Percentiles rank a stretch among this genome's conserved stretches.
Evolutionary conservation across 2,113 vertebrate species (phyloP).

Genomic region (Hemibagrus wyckioides): DNA sequence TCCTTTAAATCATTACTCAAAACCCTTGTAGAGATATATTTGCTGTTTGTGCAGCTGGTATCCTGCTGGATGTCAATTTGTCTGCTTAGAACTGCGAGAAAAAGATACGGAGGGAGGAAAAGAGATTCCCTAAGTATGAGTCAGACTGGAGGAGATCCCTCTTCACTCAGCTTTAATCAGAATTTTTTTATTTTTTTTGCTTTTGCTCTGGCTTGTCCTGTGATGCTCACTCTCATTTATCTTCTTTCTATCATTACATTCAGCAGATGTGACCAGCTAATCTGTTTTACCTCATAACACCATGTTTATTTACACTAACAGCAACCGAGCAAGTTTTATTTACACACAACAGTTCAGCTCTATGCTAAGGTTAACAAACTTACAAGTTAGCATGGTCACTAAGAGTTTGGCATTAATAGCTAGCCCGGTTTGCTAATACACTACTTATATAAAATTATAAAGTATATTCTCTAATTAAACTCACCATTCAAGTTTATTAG

Average conservation of each 20-base stretch:
- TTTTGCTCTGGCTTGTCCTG: constrained; percentile 5
- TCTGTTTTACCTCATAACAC: neutral
- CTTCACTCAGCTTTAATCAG: constrained; percentile 24
- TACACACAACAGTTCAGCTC: neutral
- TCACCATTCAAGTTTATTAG: neutral
- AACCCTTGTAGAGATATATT: constrained; percentile 11
- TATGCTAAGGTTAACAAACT: neutral
- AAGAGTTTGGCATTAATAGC: neutral
- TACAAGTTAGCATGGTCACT: neutral
- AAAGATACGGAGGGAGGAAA: constrained; percentile 25
- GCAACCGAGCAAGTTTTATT: constrained; percentile 6
- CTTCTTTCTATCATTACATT: neutral
- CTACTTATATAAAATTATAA: neutral
- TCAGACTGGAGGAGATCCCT: constrained; percentile 48
- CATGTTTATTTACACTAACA: constrained; percentile 4
- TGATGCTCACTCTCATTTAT: constrained; percentile 14
- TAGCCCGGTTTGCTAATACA: neutral
- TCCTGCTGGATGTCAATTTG: constrained; percentile 45
- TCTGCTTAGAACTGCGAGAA: neutral
- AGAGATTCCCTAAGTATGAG: constrained; percentile 48
- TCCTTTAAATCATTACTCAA: constrained; percentile 21
- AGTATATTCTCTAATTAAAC: too few relatives aligned
- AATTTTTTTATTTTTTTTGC: neutral
- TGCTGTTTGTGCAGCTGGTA: constrained; percentile 37
- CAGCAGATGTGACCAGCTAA: neutral